phyloP scores from a whole-genome alignment of 1,140 invertebrate genomes.

The Cydia amplana region DNA sequence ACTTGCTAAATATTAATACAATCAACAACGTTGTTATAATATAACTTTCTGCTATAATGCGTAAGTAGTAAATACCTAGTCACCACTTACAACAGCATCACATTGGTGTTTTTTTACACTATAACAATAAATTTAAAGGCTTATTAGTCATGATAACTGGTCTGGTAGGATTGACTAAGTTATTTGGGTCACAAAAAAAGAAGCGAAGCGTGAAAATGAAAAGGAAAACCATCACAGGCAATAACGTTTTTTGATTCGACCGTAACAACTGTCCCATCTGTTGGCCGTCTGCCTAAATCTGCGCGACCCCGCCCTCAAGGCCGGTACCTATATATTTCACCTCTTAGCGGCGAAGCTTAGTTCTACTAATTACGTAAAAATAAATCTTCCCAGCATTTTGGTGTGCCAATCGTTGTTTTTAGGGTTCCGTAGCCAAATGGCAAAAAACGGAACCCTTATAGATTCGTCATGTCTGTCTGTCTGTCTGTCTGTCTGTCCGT shows the following conservation, averaged over 20 bases:
- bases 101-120: background rate
- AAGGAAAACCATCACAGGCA: constrained; percentile 25
- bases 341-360: constrained; percentile 21
- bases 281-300: constrained; percentile 65
- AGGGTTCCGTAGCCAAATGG: too few species aligned
- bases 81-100: background rate
- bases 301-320: constrained; percentile 35
- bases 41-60: too few species aligned
- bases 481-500: too few species aligned
- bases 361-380: background rate
- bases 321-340: constrained; percentile 39
- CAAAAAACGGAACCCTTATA: too few species aligned
- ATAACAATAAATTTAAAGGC: constrained; percentile 8
- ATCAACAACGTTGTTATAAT: too few species aligned
- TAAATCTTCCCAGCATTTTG: background rate
- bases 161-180: background rate
- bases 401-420: background rate
- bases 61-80: background rate
- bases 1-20: too few species aligned
- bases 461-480: too few species aligned
- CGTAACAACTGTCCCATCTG: constrained; percentile 60
- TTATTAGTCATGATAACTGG: background rate
- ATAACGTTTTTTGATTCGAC: constrained; percentile 37
- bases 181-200: constrained; percentile 16
- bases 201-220: constrained; percentile 15